Evolutionary conservation across 2,113 vertebrate genomes (phyloP), one percentile per base, ranked within the genome.

Genomic region (Malurus melanocephalus): DNA sequence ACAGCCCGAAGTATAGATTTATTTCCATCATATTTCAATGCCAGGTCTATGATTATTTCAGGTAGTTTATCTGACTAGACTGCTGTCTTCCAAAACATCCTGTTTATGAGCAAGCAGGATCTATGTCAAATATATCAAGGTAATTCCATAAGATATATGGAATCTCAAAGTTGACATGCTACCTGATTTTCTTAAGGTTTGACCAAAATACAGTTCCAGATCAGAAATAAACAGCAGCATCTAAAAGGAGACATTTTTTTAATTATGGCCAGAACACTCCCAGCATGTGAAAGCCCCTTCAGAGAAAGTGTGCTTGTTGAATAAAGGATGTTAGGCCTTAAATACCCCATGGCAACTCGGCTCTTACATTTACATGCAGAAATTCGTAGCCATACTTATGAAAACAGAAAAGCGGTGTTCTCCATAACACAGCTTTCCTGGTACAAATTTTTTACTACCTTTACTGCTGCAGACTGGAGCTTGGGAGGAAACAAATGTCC

Each of bases 391-490:
- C 82, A 76, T 53, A 88, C 57, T 91, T 91, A 85, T 2, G 48
- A 79, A 89, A 93, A 92, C 22, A 93, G 90, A 78, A 72, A 85
- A 93, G 75, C 23, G 81, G 83, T 60, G 13, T 32, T 93, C 92
- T 87, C 52, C 71, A 68, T 49, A 95, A 92, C 92, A 71, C 78
- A 96, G n/a, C 27, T 81, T 12, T 85, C 77, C 65, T 62, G 16
- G 59, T 62, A 21, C 18, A 88, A 83, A 32, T 13, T 22, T 76
- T 73, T 56, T 52, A 55, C 13, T 18, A 65, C 30, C 48, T 81
- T 48, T 40, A 83, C 46, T 20, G 28, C 24, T 51, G 45, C 57
- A 87, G 49, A 9, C 28, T 45, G 48, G 27, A 48, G 11, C 62
- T 6, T 73, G 27, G 69, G 65, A 71, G 45, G 51, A 67, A 88